These are phyloP conservation scores for Ectropis grisescens DNA, from an alignment of 1,140 invertebrate species.

Conservation along the genomic window DNA sequence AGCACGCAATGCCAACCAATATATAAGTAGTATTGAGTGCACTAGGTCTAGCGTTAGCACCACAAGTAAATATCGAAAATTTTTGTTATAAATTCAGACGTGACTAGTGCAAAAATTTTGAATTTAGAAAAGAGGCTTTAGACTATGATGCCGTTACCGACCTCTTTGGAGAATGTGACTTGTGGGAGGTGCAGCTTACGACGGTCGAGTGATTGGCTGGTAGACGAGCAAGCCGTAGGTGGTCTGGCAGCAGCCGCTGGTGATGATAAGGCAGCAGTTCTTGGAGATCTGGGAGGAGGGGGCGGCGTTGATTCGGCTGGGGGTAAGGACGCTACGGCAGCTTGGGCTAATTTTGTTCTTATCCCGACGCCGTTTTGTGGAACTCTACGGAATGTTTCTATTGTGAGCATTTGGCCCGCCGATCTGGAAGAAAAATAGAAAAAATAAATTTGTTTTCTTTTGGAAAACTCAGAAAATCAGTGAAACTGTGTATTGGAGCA, in stretches of 20 bases:
- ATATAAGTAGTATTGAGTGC: too few relatives aligned
- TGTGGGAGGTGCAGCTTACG: constrained; percentile 79
- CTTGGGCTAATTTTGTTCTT: constrained; percentile 32
- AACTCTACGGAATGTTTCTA: constrained; percentile 83
- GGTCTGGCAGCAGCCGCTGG: constrained; percentile 51
- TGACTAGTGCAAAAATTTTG: constrained; percentile 14
- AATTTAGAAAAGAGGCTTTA: constrained; percentile 26
- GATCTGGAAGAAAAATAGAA: constrained; percentile 62
- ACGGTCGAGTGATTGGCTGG: constrained; percentile 58
- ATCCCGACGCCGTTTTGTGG: constrained; percentile 47
- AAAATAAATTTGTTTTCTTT: not conserved
- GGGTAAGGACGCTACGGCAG: constrained; percentile 37
- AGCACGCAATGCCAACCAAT: too few relatives aligned
- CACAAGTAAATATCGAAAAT: not conserved
- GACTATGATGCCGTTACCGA: constrained; percentile 80
- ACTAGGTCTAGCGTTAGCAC: constrained; percentile 6
- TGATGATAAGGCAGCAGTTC: constrained; percentile 33
- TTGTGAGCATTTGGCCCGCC: constrained; percentile 76
- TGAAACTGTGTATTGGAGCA: not conserved
- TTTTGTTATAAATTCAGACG: constrained; percentile 24
- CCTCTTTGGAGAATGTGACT: constrained; percentile 88
- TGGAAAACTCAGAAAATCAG: too few relatives aligned
- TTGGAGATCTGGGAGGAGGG: constrained; percentile 37
- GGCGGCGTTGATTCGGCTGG: constrained; percentile 40
- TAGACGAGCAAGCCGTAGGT: constrained; percentile 67